phyloP scores from a whole-genome alignment of 2,797 vertebrate genomes.

The Aulostomus chinensis region DNA sequence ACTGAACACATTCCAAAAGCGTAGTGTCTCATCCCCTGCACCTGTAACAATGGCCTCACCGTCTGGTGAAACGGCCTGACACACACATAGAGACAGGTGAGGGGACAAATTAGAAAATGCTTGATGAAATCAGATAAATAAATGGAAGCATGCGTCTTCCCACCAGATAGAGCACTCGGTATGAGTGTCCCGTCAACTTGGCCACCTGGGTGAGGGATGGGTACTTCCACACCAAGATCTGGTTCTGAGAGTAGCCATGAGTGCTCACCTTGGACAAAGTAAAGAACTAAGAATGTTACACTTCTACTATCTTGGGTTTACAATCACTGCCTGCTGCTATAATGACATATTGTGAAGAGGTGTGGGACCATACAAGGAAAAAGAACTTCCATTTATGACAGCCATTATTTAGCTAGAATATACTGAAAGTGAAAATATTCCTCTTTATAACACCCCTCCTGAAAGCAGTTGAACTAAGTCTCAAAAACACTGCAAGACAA shows the following conservation, averaged over 20 bases:
- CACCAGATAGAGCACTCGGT: slow-evolving; percentile 86
- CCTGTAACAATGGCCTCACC: slow-evolving; percentile 87
- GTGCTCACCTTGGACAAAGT: slow-evolving; percentile 80
- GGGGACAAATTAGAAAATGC: neutral
- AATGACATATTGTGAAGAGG: no score
- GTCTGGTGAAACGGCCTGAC: slow-evolving; percentile 83
- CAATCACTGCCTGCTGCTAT: no score
- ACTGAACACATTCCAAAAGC: slow-evolving; percentile 88
- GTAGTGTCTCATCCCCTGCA: slow-evolving; percentile 84
- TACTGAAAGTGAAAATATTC: no score
- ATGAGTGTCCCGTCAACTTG: slow-evolving; percentile 86
- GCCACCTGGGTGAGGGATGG: slow-evolving; percentile 85
- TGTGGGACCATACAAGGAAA: no score
- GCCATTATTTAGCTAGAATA: no score
- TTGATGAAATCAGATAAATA: neutral
- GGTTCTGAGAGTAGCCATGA: slow-evolving; percentile 87
- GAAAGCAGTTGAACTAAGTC: no score
- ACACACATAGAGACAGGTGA: neutral
- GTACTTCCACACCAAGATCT: slow-evolving; percentile 89
- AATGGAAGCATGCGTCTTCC: slow-evolving; percentile 23
- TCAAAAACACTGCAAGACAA: neutral
- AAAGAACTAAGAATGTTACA: neutral
- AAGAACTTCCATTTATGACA: no score
- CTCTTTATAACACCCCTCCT: no score
- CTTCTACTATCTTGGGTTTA: no score